Base-by-base conservation (phyloP, 2,113 vertebrate species). In the Toxotes chatareus region DNA sequence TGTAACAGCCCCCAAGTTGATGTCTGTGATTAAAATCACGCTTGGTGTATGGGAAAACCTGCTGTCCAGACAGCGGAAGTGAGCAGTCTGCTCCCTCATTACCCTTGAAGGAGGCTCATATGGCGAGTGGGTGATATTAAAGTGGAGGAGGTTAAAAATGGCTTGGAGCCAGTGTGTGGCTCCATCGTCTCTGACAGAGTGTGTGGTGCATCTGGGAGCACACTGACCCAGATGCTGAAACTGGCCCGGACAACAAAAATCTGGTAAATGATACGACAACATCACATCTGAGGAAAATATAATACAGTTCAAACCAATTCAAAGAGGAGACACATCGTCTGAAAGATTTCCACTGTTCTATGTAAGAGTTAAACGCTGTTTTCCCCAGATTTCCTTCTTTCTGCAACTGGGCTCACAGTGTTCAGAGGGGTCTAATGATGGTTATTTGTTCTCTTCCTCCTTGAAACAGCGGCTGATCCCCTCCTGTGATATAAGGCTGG, bases 61-160 rank as follows among this genome's bases (percentile, higher is more conserved):
- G 90, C 82, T 84, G 90, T 74, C 92, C 94, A 92, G 87, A 91
- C 91, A 80, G 88, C 36, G 80, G 92, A 92, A 90, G 88, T 69
- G 79, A 89, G 76, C 85, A 77, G 86, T 90, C 74, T 83, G 71
- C 84, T 79, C 79, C 83, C 85, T 85, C 76, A 71, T 92, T 89
- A 88, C 79, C 76, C 79, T 78, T 81, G 47, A 88, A 87, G 73
- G 69, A 88, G 79, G 85, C 81, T 92, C 90, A 92, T 88, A 87
- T 91, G 88, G 89, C 31, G 77, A 84, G 91, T 91, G 93, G 92
- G 93, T 90, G 90, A 93, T 82, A 82, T 82, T 86, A 83, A 88
- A 91, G 79, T 60, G 80, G 83, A 88, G 82, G 84, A 88, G 73
- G 86, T 84, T 79, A 36, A 73, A 76, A 75, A 76, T 80, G 88